phyloP scores from a whole-genome alignment of 2,113 vertebrate species.

The Coracopsis vasa region DNA sequence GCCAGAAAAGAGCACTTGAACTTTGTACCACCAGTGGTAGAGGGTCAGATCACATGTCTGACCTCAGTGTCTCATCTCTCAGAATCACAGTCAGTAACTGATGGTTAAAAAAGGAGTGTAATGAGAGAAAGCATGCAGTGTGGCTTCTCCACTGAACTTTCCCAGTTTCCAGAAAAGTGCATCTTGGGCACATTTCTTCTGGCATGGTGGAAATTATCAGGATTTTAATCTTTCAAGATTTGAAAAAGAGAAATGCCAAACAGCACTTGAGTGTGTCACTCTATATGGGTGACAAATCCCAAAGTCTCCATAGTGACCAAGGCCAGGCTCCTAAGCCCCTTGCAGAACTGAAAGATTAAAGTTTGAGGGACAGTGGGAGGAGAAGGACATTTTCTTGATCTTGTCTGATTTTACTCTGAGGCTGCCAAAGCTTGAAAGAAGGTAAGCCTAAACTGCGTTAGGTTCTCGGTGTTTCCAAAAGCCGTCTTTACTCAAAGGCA shows the following conservation, averaged over 20 bases:
- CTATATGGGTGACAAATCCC: not conserved
- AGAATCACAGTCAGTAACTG: not conserved
- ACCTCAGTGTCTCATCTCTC: not conserved
- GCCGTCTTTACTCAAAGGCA: not conserved
- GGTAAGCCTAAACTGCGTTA: not conserved
- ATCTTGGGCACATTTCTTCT: not conserved
- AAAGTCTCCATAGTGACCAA: not conserved
- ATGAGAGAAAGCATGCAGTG: not conserved
- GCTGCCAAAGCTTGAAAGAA: not conserved
- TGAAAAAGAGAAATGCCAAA: not conserved
- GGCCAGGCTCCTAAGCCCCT: not conserved
- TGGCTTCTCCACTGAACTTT: not conserved
- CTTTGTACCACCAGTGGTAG: not conserved
- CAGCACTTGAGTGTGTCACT: not conserved
- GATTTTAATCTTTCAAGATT: not conserved
- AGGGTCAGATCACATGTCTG: not conserved
- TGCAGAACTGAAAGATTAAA: not conserved
- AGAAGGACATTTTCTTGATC: not conserved
- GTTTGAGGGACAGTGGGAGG: not conserved
- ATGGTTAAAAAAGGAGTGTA: not conserved
- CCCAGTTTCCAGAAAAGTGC: not conserved
- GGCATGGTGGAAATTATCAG: not conserved
- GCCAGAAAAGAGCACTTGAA: not conserved
- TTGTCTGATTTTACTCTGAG: not conserved
- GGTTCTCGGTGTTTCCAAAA: not conserved